Evolutionary conservation across 2,113 vertebrate species (phyloP).

Genomic region (Mastomys coucha): DNA sequence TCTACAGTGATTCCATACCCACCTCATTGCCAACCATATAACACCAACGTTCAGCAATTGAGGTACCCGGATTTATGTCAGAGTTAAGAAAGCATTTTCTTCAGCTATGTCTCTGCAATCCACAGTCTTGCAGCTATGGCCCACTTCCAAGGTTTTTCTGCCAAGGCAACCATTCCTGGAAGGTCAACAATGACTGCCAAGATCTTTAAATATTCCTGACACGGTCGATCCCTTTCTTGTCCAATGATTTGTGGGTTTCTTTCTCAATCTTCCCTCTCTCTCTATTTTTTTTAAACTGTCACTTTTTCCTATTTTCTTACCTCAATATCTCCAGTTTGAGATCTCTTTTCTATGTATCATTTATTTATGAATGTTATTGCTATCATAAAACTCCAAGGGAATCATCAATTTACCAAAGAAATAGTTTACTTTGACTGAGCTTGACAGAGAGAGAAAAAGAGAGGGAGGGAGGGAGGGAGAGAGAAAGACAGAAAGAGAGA

Average conservation of each 20-base stretch:
- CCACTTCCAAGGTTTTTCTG: neutral
- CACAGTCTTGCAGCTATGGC: neutral
- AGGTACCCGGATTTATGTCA: neutral
- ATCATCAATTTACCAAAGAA: neutral
- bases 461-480: too few relatives aligned
- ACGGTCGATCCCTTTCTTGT: neutral
- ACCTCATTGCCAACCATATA: neutral
- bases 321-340: neutral
- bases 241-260: neutral
- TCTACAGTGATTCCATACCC: neutral
- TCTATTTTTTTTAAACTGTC: neutral
- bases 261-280: neutral
- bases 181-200: neutral
- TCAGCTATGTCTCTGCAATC: neutral
- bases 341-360: neutral
- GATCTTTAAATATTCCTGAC: neutral
- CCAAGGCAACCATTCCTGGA: neutral
- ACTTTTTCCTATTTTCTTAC: neutral
- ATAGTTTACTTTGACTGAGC: neutral
- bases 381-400: neutral
- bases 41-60: neutral
- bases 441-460: neutral
- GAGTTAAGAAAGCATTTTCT: neutral
- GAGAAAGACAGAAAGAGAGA: too few relatives aligned
- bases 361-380: neutral